A percentile compares a stretch with the other conserved stretches of the same genome.
These are phyloP conservation scores for Nebria brevicollis DNA, from an alignment of 2,888 invertebrate genomes.

Conservation along the genomic window DNA sequence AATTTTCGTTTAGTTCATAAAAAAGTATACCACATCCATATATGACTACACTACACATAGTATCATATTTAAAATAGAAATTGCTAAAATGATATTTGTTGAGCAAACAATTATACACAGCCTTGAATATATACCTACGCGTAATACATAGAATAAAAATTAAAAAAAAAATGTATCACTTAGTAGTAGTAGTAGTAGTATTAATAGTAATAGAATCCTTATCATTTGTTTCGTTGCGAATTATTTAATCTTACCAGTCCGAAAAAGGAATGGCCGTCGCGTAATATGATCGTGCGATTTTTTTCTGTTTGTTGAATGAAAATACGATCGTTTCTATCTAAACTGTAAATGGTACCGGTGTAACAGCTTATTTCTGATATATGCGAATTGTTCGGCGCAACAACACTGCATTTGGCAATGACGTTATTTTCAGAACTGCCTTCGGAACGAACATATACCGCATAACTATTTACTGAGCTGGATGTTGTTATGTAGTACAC, in stretches of 20 bases:
- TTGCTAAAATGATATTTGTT: too few relatives aligned
- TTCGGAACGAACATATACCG: conserved; percentile 31
- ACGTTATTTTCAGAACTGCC: conserved; percentile 40
- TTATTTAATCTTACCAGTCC: conserved; percentile 38
- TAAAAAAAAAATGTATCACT: too few relatives aligned
- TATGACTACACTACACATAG: too few relatives aligned
- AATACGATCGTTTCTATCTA: conserved; percentile 37
- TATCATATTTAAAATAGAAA: too few relatives aligned
- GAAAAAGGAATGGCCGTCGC: conserved; percentile 42
- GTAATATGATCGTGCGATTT: conserved; percentile 38
- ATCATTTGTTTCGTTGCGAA: conserved; percentile 4
- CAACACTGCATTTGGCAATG: conserved; percentile 31
- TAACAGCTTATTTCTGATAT: conserved; percentile 36
- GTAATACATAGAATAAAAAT: too few relatives aligned
- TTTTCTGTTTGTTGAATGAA: conserved; percentile 42
- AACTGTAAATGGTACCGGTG: conserved; percentile 27
- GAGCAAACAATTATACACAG: too few relatives aligned
- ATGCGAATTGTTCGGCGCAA: conserved; percentile 28
- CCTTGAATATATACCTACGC: too few relatives aligned
- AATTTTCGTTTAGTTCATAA: too few relatives aligned
- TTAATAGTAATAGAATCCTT: too few relatives aligned
- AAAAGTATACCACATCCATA: too few relatives aligned
- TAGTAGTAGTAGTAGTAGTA: too few relatives aligned
- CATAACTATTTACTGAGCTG: conserved; percentile 34
- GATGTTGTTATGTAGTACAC: conserved; percentile 42